Evolutionary conservation across 2,888 invertebrate genomes (phyloP), one percentile per base, ranked within the genome.

Genomic region (Mechanitis messenoides): DNA sequence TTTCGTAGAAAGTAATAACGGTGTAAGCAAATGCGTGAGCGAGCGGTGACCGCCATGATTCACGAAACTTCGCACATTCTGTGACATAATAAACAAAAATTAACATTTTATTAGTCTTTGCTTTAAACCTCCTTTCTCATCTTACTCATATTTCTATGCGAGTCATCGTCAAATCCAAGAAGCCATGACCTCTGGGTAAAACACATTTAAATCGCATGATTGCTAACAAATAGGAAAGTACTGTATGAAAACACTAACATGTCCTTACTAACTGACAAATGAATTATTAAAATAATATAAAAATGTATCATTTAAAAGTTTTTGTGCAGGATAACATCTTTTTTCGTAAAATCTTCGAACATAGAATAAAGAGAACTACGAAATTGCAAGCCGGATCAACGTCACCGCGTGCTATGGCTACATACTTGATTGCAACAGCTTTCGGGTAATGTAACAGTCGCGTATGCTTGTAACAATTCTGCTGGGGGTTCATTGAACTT

Each of bases 391-490:
- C 46, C 47, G 12, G 42, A 38, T 31, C 45, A 63, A 59, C 65
- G 63, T 63, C 57, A 63, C 56, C 50, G 45, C 53, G 47, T 47
- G 56, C 63, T 47, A 61, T 64, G 62, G 58, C 65, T 68, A 71
- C 68, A 64, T 70, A 67, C 68, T 64, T 77, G 81, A 82, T 83
- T 85, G 88, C 86, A 87, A 80, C 84, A 85, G 82, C 85, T 84
- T 84, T 84, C 88, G 86, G 87, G 85, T 88, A 90, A 87, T 88
- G 89, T 88, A 88, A 90, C 87, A 85, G 81, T 83, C 84, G 83
- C 79, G 76, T 84, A 82, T 83, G 86, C 78, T 81, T 85, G 86
- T 84, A 88, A 89, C 88, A 89, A 86, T 86, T 88, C 86, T 87
- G 84, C 83, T 81, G 71, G 71, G 79, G 77, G 89, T 88, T 89